phyloP scores from a whole-genome alignment of 1,140 invertebrate genomes.

The Drosophila fuyamai region DNA sequence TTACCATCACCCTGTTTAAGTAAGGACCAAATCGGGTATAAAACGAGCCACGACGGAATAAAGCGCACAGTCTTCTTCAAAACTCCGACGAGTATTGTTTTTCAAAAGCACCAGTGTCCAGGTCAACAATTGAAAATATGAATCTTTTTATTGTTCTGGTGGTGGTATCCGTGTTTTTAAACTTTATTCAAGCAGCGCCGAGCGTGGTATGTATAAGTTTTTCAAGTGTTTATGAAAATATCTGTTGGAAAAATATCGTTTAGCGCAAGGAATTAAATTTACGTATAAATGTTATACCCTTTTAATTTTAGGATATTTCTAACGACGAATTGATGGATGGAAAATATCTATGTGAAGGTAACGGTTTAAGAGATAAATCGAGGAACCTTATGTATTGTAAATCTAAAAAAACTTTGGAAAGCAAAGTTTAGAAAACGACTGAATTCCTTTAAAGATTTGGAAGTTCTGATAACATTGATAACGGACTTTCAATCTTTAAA shows the following conservation, averaged over 20 bases:
- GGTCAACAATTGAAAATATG: conserved; percentile 26
- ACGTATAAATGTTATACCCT: neutral
- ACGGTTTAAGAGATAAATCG: neutral
- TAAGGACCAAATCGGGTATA: conserved; percentile 40
- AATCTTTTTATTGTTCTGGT: conserved; percentile 41
- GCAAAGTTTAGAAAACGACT: neutral
- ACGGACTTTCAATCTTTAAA: neutral
- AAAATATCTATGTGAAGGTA: conserved; percentile 56
- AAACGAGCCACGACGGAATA: conserved; percentile 30
- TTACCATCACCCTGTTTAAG: conserved; percentile 55
- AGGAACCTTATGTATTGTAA: too few relatives aligned
- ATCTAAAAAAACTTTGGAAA: neutral
- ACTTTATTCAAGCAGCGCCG: conserved; percentile 35
- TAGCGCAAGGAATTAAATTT: neutral
- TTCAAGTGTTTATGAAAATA: neutral
- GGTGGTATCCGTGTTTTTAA: conserved; percentile 30
- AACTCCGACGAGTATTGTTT: conserved; percentile 27
- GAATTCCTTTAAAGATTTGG: neutral
- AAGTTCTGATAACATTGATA: too few relatives aligned
- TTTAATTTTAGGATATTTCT: conserved; percentile 31
- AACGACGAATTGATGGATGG: conserved; percentile 53
- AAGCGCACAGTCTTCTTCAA: conserved; percentile 39
- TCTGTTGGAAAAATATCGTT: too few relatives aligned
- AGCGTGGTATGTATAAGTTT: conserved; percentile 23
- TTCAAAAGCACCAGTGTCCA: conserved; percentile 12